Base-by-base conservation (phyloP, 2,113 vertebrate species). In the Regulus satrapa region DNA sequence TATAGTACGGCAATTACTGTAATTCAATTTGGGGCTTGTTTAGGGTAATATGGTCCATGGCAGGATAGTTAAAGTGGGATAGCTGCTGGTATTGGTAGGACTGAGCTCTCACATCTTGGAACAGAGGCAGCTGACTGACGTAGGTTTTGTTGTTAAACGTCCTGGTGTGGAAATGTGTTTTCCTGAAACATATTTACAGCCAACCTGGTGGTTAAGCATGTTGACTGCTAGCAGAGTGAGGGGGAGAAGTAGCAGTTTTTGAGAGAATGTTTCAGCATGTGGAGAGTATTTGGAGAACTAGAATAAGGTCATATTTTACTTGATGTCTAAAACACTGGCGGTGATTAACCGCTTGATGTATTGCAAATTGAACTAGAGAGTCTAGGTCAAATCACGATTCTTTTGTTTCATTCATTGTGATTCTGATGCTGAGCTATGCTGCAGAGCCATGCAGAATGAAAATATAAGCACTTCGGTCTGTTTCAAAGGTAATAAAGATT, bases 11-110 rank as follows among this genome's bases (percentile, higher is more conserved):
- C 58, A 85, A 20, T 93, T 90, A 54, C 59, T 80, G 75, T 85
- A 91, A 88, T 73, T 89, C 43, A 59, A 3, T 95, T 69, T 88
- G 79, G 55, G 79, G 52, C 72, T 96, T 93, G 85, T 89, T 91
- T 92, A 66, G 75, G 43, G 26, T 87, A 55, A 59, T 88, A 19
- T 6, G 29, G 61, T 73, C 12, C 8, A 6, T 13, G 40, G 67
- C 41, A 43, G n/a, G 59, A 38, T 18, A 69, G 49, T 49, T 87
- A 15, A 36, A 64, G 62, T 56, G 32, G 24, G 31, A 21, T 32
- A 63, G 62, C 36, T 75, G 62, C 54, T 66, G 40, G 4, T 76
- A 14, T 34, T 69, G 18, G 18, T 40, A 23, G 52, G 54, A 49
- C 14, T 51, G 66, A 89, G 51, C 54, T 88, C 43, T 91, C 0